These are phyloP conservation scores for Zapus hudsonius DNA, from an alignment of 2,113 vertebrate genomes.

Conservation along the genomic window DNA sequence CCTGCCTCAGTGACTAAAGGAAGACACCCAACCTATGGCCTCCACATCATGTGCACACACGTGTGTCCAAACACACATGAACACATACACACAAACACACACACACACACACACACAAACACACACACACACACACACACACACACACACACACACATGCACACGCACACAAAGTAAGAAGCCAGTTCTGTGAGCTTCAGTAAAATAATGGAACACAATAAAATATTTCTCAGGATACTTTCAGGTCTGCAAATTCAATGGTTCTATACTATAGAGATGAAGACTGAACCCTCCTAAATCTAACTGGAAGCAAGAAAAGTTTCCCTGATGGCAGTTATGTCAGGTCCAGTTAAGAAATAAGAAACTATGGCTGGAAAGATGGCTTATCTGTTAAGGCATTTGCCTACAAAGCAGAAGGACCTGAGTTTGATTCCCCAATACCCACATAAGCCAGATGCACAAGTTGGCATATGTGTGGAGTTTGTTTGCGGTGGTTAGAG, in stretches of 20 bases:
- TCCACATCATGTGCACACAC: too few species aligned
- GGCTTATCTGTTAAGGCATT: too few species aligned
- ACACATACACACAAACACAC: too few species aligned
- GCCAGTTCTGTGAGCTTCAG: background rate
- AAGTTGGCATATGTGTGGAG: too few species aligned
- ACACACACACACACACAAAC: background rate
- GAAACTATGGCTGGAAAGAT: background rate
- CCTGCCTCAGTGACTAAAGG: too few species aligned
- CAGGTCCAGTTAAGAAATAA: slow-evolving; percentile 4
- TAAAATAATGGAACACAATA: background rate
- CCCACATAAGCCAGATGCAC: background rate
- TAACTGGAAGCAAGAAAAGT: background rate
- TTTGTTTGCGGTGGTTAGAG: too few species aligned
- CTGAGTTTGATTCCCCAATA: background rate
- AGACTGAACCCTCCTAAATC: background rate
- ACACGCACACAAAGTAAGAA: background rate
- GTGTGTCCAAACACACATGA: too few species aligned
- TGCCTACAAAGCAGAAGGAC: too few species aligned
- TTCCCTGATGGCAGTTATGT: slow-evolving; percentile 1
- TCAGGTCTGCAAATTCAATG: background rate
- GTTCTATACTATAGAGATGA: background rate
- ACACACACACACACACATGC: background rate
- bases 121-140: too few species aligned
- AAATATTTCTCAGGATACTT: background rate
- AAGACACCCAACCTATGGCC: too few species aligned